These are phyloP conservation scores for Albula goreensis DNA, from an alignment of 2,113 vertebrate species.

Conservation along the genomic window DNA sequence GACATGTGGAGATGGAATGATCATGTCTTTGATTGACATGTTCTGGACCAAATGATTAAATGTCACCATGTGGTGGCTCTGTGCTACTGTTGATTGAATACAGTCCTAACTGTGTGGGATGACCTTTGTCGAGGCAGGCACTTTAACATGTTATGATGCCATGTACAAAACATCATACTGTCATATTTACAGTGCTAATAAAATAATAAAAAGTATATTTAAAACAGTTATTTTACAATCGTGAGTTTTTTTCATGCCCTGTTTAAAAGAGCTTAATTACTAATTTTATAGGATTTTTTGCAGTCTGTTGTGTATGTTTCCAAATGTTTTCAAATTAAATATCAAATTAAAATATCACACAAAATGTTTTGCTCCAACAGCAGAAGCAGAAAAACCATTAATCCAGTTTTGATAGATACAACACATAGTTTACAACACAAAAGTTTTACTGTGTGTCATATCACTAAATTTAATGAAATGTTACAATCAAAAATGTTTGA, in stretches of 20 bases:
- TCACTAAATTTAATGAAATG: too few relatives aligned
- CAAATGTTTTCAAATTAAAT: too few relatives aligned
- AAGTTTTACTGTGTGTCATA: too few relatives aligned
- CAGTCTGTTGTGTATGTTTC: too few relatives aligned
- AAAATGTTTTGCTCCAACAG: too few relatives aligned
- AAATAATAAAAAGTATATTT: slow-evolving; percentile 65
- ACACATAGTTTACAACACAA: too few relatives aligned
- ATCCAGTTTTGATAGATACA: too few relatives aligned
- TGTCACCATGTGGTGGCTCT: slow-evolving; percentile 23
- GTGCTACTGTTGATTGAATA: slow-evolving; percentile 12
- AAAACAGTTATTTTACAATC: slow-evolving; percentile 30
- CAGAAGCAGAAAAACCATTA: too few relatives aligned
- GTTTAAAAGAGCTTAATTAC: neutral
- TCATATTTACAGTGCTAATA: slow-evolving; percentile 61
- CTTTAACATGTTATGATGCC: slow-evolving; percentile 52
- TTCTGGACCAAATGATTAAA: neutral
- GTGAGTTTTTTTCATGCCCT: slow-evolving; percentile 12
- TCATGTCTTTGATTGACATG: neutral
- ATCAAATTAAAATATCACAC: too few relatives aligned
- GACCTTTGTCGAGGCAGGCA: slow-evolving; percentile 50
- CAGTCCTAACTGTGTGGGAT: slow-evolving; percentile 24
- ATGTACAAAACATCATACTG: slow-evolving; percentile 51
- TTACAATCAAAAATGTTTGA: too few relatives aligned
- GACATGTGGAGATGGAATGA: neutral
- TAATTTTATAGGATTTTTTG: too few relatives aligned